These are phyloP conservation scores for Herminia tarsipennalis DNA, from an alignment of 2,888 invertebrate genomes.

Conservation along the genomic window DNA sequence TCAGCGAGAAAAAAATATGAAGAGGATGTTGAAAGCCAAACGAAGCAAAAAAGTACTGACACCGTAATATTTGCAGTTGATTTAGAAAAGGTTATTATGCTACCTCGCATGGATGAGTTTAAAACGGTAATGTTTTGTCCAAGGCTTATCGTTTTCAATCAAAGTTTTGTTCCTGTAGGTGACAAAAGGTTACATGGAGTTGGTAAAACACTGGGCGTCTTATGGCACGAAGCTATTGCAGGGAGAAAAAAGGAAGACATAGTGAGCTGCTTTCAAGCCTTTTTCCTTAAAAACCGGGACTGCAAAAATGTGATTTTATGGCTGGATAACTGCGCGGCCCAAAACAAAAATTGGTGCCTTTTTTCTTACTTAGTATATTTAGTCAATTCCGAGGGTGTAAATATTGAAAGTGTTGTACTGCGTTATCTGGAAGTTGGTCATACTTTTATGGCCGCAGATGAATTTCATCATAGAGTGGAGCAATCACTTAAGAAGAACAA, in stretches of 20 bases:
- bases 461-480: too few relatives aligned
- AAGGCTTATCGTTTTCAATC: conserved; percentile 14
- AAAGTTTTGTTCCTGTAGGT: conserved; percentile 16
- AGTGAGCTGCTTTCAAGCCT: conserved; percentile 33
- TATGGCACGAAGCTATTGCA: conserved; percentile 47
- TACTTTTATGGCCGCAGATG: too few relatives aligned
- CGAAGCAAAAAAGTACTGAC: conserved; percentile 3
- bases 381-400: conserved; percentile 21
- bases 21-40: conserved; percentile 8
- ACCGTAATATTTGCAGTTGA: conserved; percentile 15
- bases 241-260: conserved; percentile 49
- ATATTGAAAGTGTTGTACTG: too few relatives aligned
- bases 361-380: conserved; percentile 31
- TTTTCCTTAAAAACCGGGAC: conserved; percentile 39
- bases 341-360: conserved; percentile 41
- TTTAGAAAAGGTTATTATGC: conserved; percentile 39
- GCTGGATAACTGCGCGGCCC: conserved; percentile 4
- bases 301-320: conserved; percentile 36
- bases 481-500: too few relatives aligned
- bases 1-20: conserved; percentile 18
- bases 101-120: conserved; percentile 40
- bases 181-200: neutral
- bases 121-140: conserved; percentile 38
- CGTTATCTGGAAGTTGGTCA: too few relatives aligned
- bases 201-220: conserved; percentile 1